Conservation (phyloP, 92 coral and sea anemone genomes). For the Paragorgia papillata region DNA sequence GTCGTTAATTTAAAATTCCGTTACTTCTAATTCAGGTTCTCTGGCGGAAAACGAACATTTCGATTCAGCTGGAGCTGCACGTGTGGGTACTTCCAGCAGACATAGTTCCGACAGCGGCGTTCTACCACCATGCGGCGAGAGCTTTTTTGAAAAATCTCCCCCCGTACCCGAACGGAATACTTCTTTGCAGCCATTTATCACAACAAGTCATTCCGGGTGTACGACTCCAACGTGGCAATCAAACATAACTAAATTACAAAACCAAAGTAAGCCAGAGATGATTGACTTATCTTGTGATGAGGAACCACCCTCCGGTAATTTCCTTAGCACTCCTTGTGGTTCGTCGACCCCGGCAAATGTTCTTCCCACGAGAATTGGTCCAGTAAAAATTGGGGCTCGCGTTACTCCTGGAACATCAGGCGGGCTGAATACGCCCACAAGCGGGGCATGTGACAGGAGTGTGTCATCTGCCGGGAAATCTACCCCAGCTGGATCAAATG, state of each 20-base stretch:
- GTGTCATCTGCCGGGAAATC: neutral
- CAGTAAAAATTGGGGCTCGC: neutral
- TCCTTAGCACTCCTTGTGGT: neutral
- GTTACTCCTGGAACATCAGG: neutral
- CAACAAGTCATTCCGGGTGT: neutral
- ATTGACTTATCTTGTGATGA: slow-evolving; percentile 11
- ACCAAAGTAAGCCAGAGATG: neutral
- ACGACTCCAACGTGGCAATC: neutral
- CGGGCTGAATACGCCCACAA: neutral
- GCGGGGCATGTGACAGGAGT: neutral
- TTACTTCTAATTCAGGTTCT: slow-evolving; percentile 10
- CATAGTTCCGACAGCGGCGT: slow-evolving; percentile 3
- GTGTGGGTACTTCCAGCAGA: neutral
- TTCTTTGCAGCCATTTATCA: neutral
- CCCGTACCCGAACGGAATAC: neutral
- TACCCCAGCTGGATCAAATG: neutral
- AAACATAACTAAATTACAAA: neutral
- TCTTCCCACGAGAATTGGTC: neutral
- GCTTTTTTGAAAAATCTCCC: slow-evolving; percentile 24
- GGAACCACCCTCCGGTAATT: neutral
- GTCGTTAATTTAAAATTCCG: too few species aligned
- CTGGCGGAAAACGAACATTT: neutral
- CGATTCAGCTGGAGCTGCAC: neutral
- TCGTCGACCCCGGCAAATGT: neutral
- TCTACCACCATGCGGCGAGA: slow-evolving; percentile 28